Conservation (phyloP, 2,113 vertebrate species). For the Naja naja region DNA sequence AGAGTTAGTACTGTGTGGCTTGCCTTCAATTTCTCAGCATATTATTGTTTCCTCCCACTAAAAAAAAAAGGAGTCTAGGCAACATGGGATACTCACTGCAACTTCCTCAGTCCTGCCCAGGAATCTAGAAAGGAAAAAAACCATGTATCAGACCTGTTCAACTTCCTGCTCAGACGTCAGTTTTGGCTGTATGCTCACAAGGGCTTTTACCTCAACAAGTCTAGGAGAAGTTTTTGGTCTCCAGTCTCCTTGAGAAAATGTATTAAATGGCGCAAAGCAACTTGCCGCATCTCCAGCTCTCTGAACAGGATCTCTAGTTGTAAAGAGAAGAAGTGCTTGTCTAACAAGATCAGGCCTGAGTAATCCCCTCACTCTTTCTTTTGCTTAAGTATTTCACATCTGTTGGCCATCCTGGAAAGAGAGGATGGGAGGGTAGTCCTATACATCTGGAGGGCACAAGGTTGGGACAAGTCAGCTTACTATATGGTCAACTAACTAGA, state of each 20-base stretch:
- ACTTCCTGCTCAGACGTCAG: background rate
- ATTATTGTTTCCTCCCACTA: background rate
- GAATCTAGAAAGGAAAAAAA: conserved; percentile 69
- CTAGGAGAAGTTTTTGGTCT: conserved; percentile 84
- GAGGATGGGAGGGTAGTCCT: background rate
- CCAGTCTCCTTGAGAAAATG: conserved; percentile 86
- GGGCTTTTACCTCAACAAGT: conserved; percentile 83
- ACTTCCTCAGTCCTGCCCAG: conserved; percentile 87
- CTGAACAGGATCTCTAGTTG: conserved; percentile 84
- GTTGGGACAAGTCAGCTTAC: background rate
- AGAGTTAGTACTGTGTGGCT: background rate
- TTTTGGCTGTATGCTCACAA: background rate
- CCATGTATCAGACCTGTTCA: background rate
- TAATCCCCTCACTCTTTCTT: background rate
- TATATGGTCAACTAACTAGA: background rate
- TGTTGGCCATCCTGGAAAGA: background rate
- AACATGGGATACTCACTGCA: conserved; percentile 78
- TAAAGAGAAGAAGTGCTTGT: conserved; percentile 4
- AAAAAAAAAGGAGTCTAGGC: background rate
- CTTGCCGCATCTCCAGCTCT: conserved; percentile 84
- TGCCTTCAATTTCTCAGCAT: background rate
- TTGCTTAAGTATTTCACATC: background rate
- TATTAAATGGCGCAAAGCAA: conserved; percentile 87
- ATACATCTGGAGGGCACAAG: background rate
- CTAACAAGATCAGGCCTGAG: background rate